Conservation (phyloP, 2,113 vertebrate species). For the Dasyurus viverrinus region DNA sequence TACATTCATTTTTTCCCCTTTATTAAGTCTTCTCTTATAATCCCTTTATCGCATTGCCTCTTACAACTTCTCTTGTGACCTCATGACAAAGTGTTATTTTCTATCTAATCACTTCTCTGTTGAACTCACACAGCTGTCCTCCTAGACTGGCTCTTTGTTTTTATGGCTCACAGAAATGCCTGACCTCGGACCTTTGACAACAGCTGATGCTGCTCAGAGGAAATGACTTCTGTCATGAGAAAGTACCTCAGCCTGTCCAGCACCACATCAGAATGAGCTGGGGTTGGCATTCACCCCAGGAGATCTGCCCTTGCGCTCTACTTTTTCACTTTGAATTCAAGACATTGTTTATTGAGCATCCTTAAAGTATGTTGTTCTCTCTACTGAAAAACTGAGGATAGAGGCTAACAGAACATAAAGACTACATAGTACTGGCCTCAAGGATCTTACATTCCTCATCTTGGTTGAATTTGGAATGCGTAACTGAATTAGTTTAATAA, state of each 20-base stretch:
- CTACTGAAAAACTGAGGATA: neutral
- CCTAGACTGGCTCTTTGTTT: conserved; percentile 30
- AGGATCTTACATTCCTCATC: conserved; percentile 4
- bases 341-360: neutral
- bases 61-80: conserved; percentile 36
- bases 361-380: neutral
- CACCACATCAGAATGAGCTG: neutral
- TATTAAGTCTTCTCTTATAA: conserved; percentile 49
- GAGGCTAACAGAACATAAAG: neutral
- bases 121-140: conserved; percentile 71
- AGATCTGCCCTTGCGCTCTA: neutral
- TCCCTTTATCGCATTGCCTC: conserved; percentile 38
- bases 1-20: conserved; percentile 42
- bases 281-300: conserved; percentile 20
- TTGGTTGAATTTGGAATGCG: conserved; percentile 16
- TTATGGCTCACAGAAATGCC: conserved; percentile 2
- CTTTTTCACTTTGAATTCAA: conserved; percentile 8
- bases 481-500: conserved; percentile 7
- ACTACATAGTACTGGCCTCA: neutral
- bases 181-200: conserved; percentile 50
- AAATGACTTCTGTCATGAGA: conserved; percentile 19
- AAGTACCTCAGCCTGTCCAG: conserved; percentile 36
- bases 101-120: conserved; percentile 56
- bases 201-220: conserved; percentile 55
- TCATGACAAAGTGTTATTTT: conserved; percentile 53